Evolutionary conservation across 1,140 invertebrate genomes (phyloP).

Genomic region (Tetragonula clypearis): DNA sequence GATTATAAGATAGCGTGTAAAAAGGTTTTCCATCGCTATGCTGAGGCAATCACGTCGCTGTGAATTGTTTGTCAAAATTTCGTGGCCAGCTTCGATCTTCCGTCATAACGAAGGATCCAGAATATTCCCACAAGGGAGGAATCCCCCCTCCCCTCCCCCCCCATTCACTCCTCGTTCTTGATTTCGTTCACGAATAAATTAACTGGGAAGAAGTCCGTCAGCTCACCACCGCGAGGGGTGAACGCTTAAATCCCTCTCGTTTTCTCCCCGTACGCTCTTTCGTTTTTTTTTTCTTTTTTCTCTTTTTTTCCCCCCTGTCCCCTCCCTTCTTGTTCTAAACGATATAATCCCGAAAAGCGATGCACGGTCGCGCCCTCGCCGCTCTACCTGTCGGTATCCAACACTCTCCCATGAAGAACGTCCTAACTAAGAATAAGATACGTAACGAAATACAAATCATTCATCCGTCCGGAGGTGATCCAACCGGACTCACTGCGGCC

Average conservation of each 20-base stretch:
- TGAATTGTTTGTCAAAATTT: not conserved
- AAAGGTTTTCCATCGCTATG: too few relatives aligned
- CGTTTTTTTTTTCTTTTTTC: not conserved
- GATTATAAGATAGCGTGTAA: too few relatives aligned
- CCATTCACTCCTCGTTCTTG: not conserved
- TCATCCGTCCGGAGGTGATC: not conserved
- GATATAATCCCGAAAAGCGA: conserved; percentile 59
- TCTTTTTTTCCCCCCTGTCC: not conserved
- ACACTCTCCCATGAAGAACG: not conserved
- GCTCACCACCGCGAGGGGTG: not conserved
- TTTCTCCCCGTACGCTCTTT: not conserved
- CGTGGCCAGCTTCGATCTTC: not conserved
- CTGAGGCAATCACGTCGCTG: not conserved
- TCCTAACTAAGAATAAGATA: not conserved
- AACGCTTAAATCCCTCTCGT: conserved; percentile 10
- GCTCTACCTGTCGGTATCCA: conserved; percentile 32
- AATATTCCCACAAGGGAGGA: conserved; percentile 46
- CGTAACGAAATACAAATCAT: not conserved
- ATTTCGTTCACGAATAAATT: conserved; percentile 61
- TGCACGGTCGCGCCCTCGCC: conserved; percentile 58
- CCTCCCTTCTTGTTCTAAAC: conserved; percentile 52
- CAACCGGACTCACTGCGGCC: conserved; percentile 30
- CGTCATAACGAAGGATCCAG: not conserved
- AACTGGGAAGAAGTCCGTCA: conserved; percentile 28
- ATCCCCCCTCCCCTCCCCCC: not conserved